Evolutionary conservation across 2,113 vertebrate species (phyloP).

Genomic region (Petroica traversi): DNA sequence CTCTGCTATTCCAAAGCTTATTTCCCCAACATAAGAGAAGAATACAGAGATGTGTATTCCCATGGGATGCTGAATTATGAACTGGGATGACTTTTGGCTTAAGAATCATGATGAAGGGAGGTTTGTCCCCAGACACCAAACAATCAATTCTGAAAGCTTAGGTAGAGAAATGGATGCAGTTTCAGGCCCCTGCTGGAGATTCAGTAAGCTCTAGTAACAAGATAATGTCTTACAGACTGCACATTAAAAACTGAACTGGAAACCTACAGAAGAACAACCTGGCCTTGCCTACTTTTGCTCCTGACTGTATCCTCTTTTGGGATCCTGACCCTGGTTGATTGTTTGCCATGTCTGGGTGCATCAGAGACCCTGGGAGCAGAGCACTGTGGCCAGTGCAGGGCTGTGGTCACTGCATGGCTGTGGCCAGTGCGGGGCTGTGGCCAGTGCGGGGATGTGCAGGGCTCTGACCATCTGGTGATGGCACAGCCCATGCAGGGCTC

Average conservation of each 20-base stretch:
- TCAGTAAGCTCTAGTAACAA: neutral
- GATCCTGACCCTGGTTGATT: neutral
- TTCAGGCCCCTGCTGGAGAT: neutral
- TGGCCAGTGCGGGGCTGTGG: neutral
- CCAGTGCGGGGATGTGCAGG: neutral
- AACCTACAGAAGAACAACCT: neutral
- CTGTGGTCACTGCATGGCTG: neutral
- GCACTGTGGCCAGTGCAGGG: neutral
- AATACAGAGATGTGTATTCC: neutral
- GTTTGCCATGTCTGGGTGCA: neutral
- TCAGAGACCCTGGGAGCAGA: neutral
- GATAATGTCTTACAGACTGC: neutral
- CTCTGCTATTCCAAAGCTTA: neutral
- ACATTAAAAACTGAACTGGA: neutral
- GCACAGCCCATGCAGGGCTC: rapidly evolving
- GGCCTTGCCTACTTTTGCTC: neutral
- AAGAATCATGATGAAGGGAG: neutral
- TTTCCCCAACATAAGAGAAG: neutral
- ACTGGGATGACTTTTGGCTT: neutral
- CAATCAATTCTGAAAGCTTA: neutral
- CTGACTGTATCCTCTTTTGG: neutral
- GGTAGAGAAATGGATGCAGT: neutral
- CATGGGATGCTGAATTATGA: neutral
- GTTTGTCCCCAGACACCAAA: neutral
- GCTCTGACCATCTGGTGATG: neutral